Percentiles rank a stretch among this genome's conserved stretches.
Evolutionary conservation across 2,797 vertebrate genomes (phyloP).

Genomic region (Nothura maculosa): DNA sequence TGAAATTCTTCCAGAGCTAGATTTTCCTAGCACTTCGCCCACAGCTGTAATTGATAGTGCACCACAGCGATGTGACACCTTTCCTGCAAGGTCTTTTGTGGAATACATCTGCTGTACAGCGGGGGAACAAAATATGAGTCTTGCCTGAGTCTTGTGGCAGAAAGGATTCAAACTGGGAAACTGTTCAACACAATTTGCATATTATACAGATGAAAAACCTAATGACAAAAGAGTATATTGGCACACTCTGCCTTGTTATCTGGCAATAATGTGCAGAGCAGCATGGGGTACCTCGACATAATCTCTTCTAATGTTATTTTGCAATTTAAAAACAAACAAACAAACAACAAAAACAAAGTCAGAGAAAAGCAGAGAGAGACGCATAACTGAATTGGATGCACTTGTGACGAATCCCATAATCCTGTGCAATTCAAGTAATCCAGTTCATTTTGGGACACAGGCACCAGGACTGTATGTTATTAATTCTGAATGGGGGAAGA

Average conservation of each 20-base stretch:
- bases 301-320: constrained; percentile 73
- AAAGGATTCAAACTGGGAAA: constrained; percentile 76
- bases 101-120: constrained; percentile 71
- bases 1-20: constrained; percentile 46
- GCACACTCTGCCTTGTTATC: constrained; percentile 73
- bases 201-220: constrained; percentile 80
- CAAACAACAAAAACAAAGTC: not conserved
- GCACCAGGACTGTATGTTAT: not conserved
- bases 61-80: constrained; percentile 33
- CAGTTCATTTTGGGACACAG: constrained; percentile 59
- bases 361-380: constrained; percentile 26
- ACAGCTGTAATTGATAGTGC: constrained; percentile 48
- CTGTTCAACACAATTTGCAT: constrained; percentile 73
- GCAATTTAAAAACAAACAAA: constrained; percentile 67
- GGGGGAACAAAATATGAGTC: constrained; percentile 67
- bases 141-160: constrained; percentile 67
- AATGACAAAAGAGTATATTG: constrained; percentile 78
- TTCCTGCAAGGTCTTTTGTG: constrained; percentile 69
- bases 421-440: constrained; percentile 17
- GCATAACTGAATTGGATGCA: constrained; percentile 59
- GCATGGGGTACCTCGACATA: constrained; percentile 68
- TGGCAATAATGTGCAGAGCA: constrained; percentile 55
- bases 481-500: constrained; percentile 50
- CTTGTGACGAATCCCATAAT: constrained; percentile 13
- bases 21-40: constrained; percentile 38